Percentiles rank a stretch among this genome's conserved stretches.
Evolutionary conservation across 2,888 invertebrate species (phyloP).

Genomic region (Scaptomyza parva): DNA sequence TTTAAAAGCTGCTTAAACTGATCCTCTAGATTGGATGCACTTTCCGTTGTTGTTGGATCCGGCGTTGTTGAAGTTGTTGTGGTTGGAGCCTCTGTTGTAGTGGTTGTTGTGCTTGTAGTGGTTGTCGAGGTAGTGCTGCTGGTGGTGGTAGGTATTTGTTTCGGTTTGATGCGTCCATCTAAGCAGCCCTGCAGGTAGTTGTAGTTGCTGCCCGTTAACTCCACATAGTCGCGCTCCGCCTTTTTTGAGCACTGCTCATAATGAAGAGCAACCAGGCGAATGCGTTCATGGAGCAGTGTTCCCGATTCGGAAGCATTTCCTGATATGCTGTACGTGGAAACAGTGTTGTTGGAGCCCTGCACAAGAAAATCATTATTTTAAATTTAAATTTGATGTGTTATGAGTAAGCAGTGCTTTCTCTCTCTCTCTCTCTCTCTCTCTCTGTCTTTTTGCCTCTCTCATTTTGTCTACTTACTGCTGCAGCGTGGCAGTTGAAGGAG

Average conservation of each 20-base stretch:
- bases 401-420: neutral
- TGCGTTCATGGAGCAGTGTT: conserved; percentile 70
- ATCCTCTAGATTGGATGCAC: conserved; percentile 57
- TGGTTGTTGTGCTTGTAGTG: conserved; percentile 58
- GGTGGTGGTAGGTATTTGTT: conserved; percentile 42
- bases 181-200: conserved; percentile 75
- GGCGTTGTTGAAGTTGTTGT: conserved; percentile 64
- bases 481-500: conserved; percentile 73
- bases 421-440: neutral
- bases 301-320: conserved; percentile 79
- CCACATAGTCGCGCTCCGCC: conserved; percentile 75
- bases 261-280: conserved; percentile 70
- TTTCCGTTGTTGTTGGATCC: conserved; percentile 45
- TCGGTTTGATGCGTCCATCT: conserved; percentile 67
- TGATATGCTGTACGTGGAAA: conserved; percentile 74
- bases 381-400: neutral
- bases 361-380: neutral
- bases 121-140: conserved; percentile 43
- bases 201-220: conserved; percentile 72
- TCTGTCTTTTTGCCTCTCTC: neutral
- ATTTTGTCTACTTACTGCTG: conserved; percentile 63
- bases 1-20: conserved; percentile 76
- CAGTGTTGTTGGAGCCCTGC: conserved; percentile 79
- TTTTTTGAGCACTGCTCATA: conserved; percentile 71
- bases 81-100: conserved; percentile 43